phyloP scores from a whole-genome alignment of 2,113 vertebrate species.

The Microcebus tavaratra region DNA sequence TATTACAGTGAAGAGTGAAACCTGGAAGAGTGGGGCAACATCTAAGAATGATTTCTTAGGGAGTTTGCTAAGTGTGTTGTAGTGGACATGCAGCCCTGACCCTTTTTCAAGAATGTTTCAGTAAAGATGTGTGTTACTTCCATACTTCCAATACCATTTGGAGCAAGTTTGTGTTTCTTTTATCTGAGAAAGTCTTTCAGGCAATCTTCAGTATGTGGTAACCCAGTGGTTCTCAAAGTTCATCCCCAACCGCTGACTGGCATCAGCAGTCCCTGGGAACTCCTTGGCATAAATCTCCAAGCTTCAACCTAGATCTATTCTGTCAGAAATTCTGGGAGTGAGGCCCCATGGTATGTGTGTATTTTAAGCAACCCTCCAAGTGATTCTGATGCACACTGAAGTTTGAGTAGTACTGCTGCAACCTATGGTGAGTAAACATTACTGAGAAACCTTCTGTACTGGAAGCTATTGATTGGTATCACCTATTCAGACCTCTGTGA shows the following conservation, averaged over 20 bases:
- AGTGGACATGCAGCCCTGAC: not conserved
- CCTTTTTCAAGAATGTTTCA: not conserved
- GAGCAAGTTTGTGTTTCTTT: not conserved
- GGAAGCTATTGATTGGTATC: not conserved
- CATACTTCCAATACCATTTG: not conserved
- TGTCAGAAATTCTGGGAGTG: not conserved
- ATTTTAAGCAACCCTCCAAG: not conserved
- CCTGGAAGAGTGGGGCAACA: not conserved
- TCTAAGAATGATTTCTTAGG: not conserved
- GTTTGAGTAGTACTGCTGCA: not conserved
- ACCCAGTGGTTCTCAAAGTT: not conserved
- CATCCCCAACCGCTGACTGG: not conserved
- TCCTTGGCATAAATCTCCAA: not conserved
- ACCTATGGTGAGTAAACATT: not conserved
- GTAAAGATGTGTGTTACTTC: not conserved
- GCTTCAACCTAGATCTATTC: not conserved
- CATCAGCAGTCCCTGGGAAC: not conserved
- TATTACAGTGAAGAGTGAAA: not conserved
- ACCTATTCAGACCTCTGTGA: not conserved
- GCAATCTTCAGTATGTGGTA: not conserved
- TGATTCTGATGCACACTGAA: not conserved
- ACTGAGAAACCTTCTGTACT: not conserved
- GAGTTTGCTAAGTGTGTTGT: not conserved
- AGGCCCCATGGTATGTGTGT: not conserved
- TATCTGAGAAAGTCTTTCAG: not conserved